Evolutionary conservation across 1,140 invertebrate genomes (phyloP).

Genomic region (Zaprionus camerounensis): DNA sequence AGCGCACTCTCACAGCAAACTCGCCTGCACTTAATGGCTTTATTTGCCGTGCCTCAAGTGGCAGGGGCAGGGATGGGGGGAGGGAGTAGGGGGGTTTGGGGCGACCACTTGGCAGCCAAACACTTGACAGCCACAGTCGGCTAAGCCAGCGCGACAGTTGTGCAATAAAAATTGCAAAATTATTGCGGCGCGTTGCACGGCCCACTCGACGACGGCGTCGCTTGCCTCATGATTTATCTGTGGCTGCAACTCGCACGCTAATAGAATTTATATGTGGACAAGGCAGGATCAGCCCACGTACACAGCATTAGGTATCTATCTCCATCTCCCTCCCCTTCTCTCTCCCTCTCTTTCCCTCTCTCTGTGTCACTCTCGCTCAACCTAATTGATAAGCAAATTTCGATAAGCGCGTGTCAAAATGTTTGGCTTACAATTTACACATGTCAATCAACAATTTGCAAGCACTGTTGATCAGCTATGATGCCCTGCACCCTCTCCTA

Average conservation of each 20-base stretch:
- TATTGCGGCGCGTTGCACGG: conserved; percentile 53
- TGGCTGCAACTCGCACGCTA: conserved; percentile 64
- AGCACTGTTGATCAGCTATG: conserved; percentile 28
- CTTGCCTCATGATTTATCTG: conserved; percentile 69
- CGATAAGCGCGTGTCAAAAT: conserved; percentile 74
- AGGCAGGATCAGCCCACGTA: conserved; percentile 42
- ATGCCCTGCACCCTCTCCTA: neutral
- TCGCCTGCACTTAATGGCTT: conserved; percentile 66
- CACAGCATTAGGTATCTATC: neutral
- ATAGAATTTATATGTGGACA: conserved; percentile 59
- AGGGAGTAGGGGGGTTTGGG: neutral
- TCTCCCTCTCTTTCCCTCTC: neutral
- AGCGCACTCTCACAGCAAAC: conserved; percentile 61
- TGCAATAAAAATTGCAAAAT: conserved; percentile 67
- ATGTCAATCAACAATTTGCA: conserved; percentile 70
- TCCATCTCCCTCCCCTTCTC: neutral
- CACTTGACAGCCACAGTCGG: conserved; percentile 47
- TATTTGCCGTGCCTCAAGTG: conserved; percentile 50
- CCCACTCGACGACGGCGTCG: conserved; percentile 32
- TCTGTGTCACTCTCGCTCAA: conserved; percentile 16
- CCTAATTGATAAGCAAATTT: conserved; percentile 69
- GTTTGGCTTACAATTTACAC: conserved; percentile 78
- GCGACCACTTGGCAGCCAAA: conserved; percentile 22
- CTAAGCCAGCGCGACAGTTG: conserved; percentile 53
- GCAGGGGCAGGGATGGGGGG: neutral